These are phyloP conservation scores for Heliconius sara DNA, from an alignment of 2,888 invertebrate species.

Conservation along the genomic window DNA sequence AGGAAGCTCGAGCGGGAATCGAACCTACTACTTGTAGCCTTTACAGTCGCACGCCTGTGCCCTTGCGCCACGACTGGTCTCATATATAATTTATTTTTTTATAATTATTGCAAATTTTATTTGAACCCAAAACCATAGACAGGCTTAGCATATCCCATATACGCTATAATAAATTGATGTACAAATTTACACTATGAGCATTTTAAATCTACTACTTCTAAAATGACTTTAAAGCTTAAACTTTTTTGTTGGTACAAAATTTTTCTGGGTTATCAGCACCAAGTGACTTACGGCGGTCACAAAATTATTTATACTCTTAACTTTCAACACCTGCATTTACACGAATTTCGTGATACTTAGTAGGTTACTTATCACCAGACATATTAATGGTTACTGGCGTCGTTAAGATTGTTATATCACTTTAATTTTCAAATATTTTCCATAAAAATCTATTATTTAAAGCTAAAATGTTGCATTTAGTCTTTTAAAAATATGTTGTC, in stretches of 20 bases:
- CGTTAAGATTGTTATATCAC: slow-evolving; percentile 32
- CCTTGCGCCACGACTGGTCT: too few relatives aligned
- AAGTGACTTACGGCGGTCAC: slow-evolving; percentile 21
- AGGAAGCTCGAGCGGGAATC: too few relatives aligned
- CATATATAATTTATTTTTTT: too few relatives aligned
- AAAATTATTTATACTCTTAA: slow-evolving; percentile 16
- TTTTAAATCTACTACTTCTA: neutral
- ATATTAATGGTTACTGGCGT: slow-evolving; percentile 25
- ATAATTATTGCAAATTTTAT: too few relatives aligned
- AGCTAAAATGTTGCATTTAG: neutral
- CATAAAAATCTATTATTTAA: neutral
- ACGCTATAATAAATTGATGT: too few relatives aligned
- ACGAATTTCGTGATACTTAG: slow-evolving; percentile 12
- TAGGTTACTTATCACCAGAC: slow-evolving; percentile 10
- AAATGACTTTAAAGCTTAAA: slow-evolving; percentile 5
- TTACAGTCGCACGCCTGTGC: too few relatives aligned
- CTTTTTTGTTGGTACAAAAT: neutral
- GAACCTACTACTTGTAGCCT: too few relatives aligned
- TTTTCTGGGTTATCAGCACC: slow-evolving; percentile 9
- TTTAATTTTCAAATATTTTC: neutral
- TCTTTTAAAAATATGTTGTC: too few relatives aligned
- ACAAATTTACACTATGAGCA: neutral
- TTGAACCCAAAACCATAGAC: too few relatives aligned
- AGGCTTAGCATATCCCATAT: too few relatives aligned
- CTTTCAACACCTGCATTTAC: slow-evolving; percentile 25